Evolutionary conservation across 2,113 vertebrate genomes (phyloP).

Genomic region (Jacana jacana): DNA sequence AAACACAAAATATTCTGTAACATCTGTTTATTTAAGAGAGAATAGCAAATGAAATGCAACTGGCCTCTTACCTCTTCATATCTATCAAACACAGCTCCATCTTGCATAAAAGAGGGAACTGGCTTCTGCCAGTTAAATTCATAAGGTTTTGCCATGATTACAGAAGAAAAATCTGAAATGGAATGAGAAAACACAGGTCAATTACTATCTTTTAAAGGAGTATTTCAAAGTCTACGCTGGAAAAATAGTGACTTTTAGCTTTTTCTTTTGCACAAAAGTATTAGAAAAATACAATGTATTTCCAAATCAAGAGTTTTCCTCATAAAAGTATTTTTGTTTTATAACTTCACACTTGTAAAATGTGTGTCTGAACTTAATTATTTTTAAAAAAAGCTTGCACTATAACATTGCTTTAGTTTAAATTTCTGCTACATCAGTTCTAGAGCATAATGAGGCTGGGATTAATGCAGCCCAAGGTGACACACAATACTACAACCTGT

Average conservation of each 20-base stretch:
- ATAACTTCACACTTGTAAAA: neutral
- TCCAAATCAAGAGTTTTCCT: neutral
- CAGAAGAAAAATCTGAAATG: constrained; percentile 76
- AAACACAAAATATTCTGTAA: neutral
- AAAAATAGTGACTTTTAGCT: neutral
- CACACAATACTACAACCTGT: neutral
- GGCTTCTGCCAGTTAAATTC: constrained; percentile 98
- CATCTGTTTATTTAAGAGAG: neutral
- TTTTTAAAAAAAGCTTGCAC: neutral
- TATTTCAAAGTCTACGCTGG: neutral
- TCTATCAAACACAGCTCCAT: constrained; percentile 92
- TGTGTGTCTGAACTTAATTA: neutral
- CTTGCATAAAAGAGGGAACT: constrained; percentile 92
- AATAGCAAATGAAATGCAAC: neutral
- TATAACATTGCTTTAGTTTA: neutral
- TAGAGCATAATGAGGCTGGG: neutral
- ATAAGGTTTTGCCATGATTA: constrained; percentile 97
- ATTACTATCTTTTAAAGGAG: neutral
- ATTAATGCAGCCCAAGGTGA: neutral
- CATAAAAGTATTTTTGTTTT: neutral
- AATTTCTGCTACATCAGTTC: neutral
- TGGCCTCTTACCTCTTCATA: constrained; percentile 91
- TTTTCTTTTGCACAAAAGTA: neutral
- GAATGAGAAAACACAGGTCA: constrained; percentile 22
- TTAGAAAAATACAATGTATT: neutral